phyloP scores from a whole-genome alignment of 2,113 vertebrate genomes.

The Entelurus aequoreus region DNA sequence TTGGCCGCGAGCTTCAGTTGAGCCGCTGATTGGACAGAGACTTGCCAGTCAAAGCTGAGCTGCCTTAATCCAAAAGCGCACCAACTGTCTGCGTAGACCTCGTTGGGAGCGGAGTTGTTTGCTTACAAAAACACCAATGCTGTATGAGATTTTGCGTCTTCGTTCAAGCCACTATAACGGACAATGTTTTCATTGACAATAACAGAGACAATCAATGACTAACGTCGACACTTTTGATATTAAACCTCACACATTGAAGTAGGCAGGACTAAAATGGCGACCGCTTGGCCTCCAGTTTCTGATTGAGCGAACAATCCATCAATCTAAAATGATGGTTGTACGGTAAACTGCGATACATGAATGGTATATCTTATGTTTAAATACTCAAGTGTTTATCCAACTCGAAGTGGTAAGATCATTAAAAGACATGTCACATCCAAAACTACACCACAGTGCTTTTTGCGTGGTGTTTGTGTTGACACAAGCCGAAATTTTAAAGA shows the following conservation, averaged over 20 bases:
- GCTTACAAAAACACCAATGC: background rate
- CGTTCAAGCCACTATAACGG: no score
- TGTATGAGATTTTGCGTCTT: background rate
- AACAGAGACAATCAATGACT: background rate
- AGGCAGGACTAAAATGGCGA: constrained; percentile 5
- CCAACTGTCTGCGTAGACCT: constrained; percentile 2
- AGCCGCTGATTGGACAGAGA: constrained; percentile 30
- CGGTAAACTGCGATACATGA: background rate
- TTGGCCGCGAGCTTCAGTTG: background rate
- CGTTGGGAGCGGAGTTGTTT: background rate
- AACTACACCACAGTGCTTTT: no score
- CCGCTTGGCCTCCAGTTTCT: background rate
- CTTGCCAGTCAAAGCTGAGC: background rate
- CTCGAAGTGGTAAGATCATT: no score
- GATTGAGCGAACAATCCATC: background rate
- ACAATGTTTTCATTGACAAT: background rate
- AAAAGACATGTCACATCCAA: no score
- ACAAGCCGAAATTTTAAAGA: no score
- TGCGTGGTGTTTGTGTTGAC: background rate
- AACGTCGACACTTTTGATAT: background rate
- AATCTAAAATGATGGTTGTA: background rate
- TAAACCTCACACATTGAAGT: background rate
- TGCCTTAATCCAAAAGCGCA: constrained; percentile 1
- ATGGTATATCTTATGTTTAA: background rate
- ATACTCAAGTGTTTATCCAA: no score